Conservation (phyloP, 1,140 invertebrate genomes). For the Ostrea denselamellosa region DNA sequence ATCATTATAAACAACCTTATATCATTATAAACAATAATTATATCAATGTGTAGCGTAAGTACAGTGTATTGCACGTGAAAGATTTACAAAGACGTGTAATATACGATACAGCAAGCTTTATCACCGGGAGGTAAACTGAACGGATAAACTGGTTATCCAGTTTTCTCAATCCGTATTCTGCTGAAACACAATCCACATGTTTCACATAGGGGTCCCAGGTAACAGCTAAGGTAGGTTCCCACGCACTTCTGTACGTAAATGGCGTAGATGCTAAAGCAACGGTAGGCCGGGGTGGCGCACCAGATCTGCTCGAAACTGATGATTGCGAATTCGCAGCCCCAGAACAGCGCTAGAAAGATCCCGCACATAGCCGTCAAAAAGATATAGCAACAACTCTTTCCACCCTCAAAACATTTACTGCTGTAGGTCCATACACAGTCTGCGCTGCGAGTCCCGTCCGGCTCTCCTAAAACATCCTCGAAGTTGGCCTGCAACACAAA, state of each 20-base stretch:
- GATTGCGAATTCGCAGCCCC: constrained; percentile 87
- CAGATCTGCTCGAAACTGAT: constrained; percentile 83
- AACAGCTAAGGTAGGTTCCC: constrained; percentile 79
- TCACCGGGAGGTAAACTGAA: too few relatives aligned
- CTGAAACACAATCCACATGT: constrained; percentile 81
- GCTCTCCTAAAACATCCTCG: constrained; percentile 89
- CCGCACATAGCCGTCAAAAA: constrained; percentile 85
- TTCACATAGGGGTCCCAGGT: constrained; percentile 63
- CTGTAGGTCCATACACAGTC: constrained; percentile 88
- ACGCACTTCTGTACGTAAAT: constrained; percentile 82
- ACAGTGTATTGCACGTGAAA: too few relatives aligned
- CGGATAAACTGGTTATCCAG: neutral
- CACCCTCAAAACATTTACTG: constrained; percentile 84
- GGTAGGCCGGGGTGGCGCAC: constrained; percentile 70
- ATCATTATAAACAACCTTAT: too few relatives aligned
- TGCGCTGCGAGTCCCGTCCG: constrained; percentile 85
- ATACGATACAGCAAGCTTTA: too few relatives aligned
- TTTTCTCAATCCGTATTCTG: constrained; percentile 81
- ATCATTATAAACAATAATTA: too few relatives aligned
- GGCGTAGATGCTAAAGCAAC: constrained; percentile 81
- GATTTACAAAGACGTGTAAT: too few relatives aligned
- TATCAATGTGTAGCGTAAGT: too few relatives aligned
- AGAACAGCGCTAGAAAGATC: constrained; percentile 84
- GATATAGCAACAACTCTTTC: constrained; percentile 86
- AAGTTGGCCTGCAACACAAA: constrained; percentile 78